Evolutionary conservation across 2,113 vertebrate species (phyloP).

Genomic region (Marcusenius ussheri): DNA sequence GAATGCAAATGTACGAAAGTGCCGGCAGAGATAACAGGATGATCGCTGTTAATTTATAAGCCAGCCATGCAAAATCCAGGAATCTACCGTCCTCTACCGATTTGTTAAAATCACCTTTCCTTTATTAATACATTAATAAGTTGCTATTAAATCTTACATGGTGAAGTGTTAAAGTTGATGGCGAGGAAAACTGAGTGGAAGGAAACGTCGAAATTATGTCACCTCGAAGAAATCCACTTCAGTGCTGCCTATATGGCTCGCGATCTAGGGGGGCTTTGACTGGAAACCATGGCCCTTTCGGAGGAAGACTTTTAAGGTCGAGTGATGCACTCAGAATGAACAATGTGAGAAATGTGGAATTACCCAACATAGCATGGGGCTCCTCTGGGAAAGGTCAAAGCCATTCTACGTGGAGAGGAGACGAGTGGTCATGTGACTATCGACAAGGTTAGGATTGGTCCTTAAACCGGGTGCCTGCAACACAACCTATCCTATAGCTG

Average conservation of each 20-base stretch:
- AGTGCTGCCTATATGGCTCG: background rate
- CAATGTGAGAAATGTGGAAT: background rate
- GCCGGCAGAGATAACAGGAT: background rate
- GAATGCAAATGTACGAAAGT: background rate
- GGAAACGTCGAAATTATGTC: background rate
- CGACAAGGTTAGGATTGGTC: background rate
- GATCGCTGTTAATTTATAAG: background rate
- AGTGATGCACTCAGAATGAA: background rate
- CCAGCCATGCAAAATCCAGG: background rate
- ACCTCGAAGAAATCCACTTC: background rate
- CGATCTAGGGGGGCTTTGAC: background rate
- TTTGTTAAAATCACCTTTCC: background rate
- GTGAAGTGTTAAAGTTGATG: background rate
- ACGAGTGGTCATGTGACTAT: background rate
- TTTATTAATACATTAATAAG: background rate
- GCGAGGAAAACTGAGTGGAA: background rate
- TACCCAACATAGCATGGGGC: background rate
- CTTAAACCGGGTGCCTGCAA: background rate
- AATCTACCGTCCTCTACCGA: background rate
- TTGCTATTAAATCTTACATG: background rate
- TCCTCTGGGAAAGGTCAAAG: constrained; percentile 12
- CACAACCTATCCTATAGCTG: background rate
- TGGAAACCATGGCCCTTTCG: background rate
- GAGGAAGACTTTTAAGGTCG: constrained; percentile 7
- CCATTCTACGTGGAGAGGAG: background rate